A percentile compares a stretch with the other conserved stretches of the same genome.
These are phyloP conservation scores for Luidia sarsii DNA, from an alignment of 53 echinoderm and acorn worm species.

Conservation along the genomic window DNA sequence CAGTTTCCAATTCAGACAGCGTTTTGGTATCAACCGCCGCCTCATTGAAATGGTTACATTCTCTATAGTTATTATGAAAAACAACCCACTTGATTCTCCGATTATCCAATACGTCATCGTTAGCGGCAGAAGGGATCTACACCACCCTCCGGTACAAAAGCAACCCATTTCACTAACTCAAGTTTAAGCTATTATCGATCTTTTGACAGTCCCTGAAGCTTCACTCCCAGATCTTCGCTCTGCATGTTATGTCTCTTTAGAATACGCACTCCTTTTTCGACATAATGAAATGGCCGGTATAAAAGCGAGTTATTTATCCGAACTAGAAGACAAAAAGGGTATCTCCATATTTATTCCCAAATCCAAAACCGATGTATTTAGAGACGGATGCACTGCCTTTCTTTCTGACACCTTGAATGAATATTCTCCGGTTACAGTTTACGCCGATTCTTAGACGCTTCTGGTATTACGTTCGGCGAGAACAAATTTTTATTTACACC, in stretches of 20 bases:
- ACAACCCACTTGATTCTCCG: slow-evolving; percentile 16
- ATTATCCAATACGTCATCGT: neutral
- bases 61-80: neutral
- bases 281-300: slow-evolving; percentile 11
- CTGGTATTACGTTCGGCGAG: neutral
- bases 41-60: neutral
- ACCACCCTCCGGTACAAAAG: slow-evolving; percentile 6
- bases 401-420: neutral
- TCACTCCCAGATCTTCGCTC: neutral
- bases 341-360: slow-evolving; percentile 17
- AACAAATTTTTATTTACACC: neutral
- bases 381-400: neutral
- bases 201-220: neutral
- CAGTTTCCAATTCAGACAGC: neutral
- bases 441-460: neutral
- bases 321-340: neutral
- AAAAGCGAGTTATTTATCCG: neutral
- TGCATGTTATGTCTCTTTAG: neutral
- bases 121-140: neutral
- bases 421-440: neutral
- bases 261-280: slow-evolving; percentile 13
- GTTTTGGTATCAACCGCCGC: neutral
- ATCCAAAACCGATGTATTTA: slow-evolving; percentile 8
- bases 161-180: neutral
- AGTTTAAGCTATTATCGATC: neutral